phyloP scores from a whole-genome alignment of 2,888 invertebrate genomes.

The Thereva nobilitata region DNA sequence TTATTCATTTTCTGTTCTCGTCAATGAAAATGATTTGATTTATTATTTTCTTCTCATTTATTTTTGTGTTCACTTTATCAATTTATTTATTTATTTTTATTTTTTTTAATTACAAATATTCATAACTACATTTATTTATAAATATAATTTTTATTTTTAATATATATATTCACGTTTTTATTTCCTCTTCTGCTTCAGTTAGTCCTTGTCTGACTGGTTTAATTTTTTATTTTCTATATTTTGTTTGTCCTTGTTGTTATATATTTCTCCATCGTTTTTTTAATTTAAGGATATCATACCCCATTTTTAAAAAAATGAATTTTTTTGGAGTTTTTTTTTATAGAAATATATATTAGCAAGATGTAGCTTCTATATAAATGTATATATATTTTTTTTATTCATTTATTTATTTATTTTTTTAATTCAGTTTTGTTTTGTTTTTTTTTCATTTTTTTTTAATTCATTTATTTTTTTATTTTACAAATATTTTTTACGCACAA shows the following conservation, averaged over 20 bases:
- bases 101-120: slow-evolving; percentile 21
- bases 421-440: slow-evolving; percentile 10
- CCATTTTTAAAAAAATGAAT: too few relatives aligned
- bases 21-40: slow-evolving; percentile 3
- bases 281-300: too few relatives aligned
- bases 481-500: slow-evolving; percentile 30
- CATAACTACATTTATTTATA: slow-evolving; percentile 29
- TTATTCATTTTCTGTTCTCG: background rate
- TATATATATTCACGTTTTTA: background rate
- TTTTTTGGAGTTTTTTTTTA: background rate
- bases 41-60: too few relatives aligned
- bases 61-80: too few relatives aligned
- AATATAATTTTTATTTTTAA: slow-evolving; percentile 16
- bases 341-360: background rate
- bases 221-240: background rate
- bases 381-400: background rate
- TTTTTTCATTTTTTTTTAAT: slow-evolving; percentile 14
- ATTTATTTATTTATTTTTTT: background rate
- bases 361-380: background rate
- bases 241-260: too few relatives aligned
- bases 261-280: too few relatives aligned
- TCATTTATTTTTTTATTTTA: slow-evolving; percentile 14
- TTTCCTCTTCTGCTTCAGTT: background rate
- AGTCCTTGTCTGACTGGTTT: background rate
- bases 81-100: background rate